Conservation (phyloP, 2,888 invertebrate species). For the Merodon equestris region DNA sequence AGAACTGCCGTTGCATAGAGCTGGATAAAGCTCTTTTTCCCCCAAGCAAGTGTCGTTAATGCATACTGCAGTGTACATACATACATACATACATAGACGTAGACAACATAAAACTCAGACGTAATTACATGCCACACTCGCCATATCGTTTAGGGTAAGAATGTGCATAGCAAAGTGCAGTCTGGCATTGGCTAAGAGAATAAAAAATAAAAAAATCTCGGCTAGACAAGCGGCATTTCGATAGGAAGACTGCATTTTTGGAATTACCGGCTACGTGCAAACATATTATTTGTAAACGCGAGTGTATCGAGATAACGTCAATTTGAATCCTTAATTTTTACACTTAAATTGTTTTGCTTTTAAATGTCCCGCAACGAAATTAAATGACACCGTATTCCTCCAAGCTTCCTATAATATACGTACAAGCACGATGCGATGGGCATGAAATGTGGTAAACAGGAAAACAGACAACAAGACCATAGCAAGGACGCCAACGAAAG, state of each 20-base stretch:
- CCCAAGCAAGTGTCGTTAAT: too few species aligned
- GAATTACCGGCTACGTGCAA: constrained; percentile 18
- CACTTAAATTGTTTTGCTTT: constrained; percentile 39
- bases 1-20: too few species aligned
- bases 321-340: constrained; percentile 47
- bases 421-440: too few species aligned
- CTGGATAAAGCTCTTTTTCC: too few species aligned
- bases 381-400: constrained; percentile 1
- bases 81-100: too few species aligned
- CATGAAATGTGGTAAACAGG: constrained; percentile 55
- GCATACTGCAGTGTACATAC: too few species aligned
- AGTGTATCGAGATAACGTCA: constrained; percentile 29
- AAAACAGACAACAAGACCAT: constrained; percentile 24
- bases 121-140: constrained; percentile 39
- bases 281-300: neutral
- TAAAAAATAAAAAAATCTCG: constrained; percentile 24
- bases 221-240: constrained; percentile 35
- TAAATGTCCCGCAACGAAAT: constrained; percentile 42
- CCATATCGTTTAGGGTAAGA: neutral
- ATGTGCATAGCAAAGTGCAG: constrained; percentile 28
- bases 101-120: constrained; percentile 2
- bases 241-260: constrained; percentile 54
- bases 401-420: too few species aligned
- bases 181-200: too few species aligned
- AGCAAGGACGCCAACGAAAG: constrained; percentile 31